Base-by-base conservation (phyloP, 2,888 invertebrate species). In the Creontiades dilutus region DNA sequence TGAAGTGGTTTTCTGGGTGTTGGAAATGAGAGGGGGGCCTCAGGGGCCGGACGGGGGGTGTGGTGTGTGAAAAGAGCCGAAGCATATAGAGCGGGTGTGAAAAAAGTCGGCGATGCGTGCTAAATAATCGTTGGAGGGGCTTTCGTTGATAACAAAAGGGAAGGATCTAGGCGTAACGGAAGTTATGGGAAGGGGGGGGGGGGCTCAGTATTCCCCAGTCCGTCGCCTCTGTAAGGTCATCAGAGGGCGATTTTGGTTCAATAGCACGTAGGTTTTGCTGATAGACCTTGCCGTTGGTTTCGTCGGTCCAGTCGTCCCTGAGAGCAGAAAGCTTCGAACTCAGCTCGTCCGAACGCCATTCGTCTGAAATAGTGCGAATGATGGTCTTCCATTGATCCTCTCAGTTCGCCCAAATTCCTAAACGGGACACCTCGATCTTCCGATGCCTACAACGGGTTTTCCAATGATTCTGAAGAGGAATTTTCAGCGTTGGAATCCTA, bases 1-100 rank as follows among this genome's bases (percentile, higher is more conserved):
- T 68, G 68, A 68, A 68, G 68, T 68, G 68, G 68, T 23, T 68
- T 68, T 68, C 52, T 68, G 68, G 68, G 68, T 27, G 68, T 68
- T 27, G 68, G 23, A 68, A 68, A 68, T 23, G 23, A n/a, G 57
- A n/a, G 52, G 3, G 5, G 16, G 52, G 16, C 52, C 52, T n/a
- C n/a, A n/a, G 16, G 52, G 2, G 12, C 5, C 12, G 52, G 52
- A 12, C 5, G 11, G 11, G 16, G 11, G 16, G 16, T 7, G 52
- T 52, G 52, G n/a, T 7, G 37, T 37, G 37, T 7, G 57, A 57
- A 57, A 57, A 57, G n/a, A 55, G n/a, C 13, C n/a, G n/a, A n/a
- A n/a, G n/a, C n/a, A n/a, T n/a, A n/a, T n/a, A 37, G 37, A 14
- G 57, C 12, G 13, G 57, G 13, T 7, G n/a, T 57, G 27, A 68